A percentile compares a stretch with the other conserved stretches of the same genome.
Conservation (phyloP, 92 coral and sea anemone species). For the Epizoanthus stellaris region DNA sequence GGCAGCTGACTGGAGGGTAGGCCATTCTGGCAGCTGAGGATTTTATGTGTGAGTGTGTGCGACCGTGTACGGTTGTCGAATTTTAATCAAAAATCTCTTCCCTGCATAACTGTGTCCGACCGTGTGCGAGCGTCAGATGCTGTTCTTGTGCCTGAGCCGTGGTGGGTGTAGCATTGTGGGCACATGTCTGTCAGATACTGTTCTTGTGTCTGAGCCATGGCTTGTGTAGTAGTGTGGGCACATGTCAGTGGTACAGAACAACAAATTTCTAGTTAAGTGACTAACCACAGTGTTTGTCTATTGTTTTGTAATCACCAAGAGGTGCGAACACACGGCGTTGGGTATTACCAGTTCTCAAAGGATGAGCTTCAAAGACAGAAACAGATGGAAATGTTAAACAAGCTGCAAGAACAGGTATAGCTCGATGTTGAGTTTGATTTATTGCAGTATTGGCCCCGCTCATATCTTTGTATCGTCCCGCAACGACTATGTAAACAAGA, state of each 20-base stretch:
- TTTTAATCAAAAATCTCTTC: too few species aligned
- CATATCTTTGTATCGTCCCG: not conserved
- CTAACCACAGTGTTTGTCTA: not conserved
- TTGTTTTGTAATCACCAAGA: slow-evolving; percentile 52
- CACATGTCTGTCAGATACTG: not conserved
- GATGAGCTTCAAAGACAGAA: slow-evolving; percentile 86
- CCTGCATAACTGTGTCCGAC: too few species aligned
- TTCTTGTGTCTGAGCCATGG: not conserved
- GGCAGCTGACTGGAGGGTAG: too few species aligned
- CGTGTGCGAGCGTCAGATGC: too few species aligned
- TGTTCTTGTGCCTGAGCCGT: too few species aligned
- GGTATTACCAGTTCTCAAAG: slow-evolving; percentile 94
- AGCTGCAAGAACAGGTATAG: slow-evolving; percentile 86
- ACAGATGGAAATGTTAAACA: slow-evolving; percentile 86
- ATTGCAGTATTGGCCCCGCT: not conserved
- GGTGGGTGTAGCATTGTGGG: too few species aligned
- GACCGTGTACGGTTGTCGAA: too few species aligned
- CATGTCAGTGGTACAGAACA: not conserved
- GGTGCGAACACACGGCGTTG: slow-evolving; percentile 95
- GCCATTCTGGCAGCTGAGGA: too few species aligned
- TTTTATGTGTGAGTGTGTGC: too few species aligned
- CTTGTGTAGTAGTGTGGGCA: not conserved
- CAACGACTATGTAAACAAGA: not conserved
- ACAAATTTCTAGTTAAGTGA: not conserved
- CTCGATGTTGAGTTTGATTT: not conserved